Base-by-base conservation (phyloP, 2,113 vertebrate genomes). In the Muntiacus muntjak region DNA sequence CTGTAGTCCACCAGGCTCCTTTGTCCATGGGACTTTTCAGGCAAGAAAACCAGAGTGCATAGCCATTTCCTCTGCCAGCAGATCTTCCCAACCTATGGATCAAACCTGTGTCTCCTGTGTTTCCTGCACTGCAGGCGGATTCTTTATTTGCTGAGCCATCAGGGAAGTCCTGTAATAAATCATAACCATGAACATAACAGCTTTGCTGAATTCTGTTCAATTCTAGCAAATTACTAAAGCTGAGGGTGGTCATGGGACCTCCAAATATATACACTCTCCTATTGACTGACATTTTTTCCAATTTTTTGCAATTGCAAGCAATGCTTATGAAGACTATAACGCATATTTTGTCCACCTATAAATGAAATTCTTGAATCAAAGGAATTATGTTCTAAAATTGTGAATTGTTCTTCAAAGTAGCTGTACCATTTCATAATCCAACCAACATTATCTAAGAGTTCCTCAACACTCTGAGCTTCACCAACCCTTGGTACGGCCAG, bases 321-420 rank as follows among this genome's bases (percentile, higher is more conserved):
- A 58, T 54, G 26, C 19, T 52, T 81, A 85, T 67, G 43, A 91
- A 91, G 45, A 89, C 71, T 30, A 43, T 21, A 57, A 21, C 15
- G 11, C n/a, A 76, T 1, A 17, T 52, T 84, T 87, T 96, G 26
- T 58, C 52, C 2, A 62, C 16, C 2, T 85, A n/a, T 60, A 25
- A 89, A 33, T 88, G 60, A 87, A 91, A 62, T 87, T 91, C 11
- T 55, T 58, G 12, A 33, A 30, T 28, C 55, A 54, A 19, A 88
- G 28, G 5, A 89, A 95, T 36, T 60, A 16, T 36, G 25, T 30
- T 28, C 57, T 94, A 9, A 94, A 84, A 58, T 23, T 84, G 28
- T 64, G 55, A 94, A 40, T 23, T 87, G 14, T 10, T 89, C 78
- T 83, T 33, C 13, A 55, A 89, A 47, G 11, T 28, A 89, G 36